Conservation (phyloP, 1,140 invertebrate genomes). For the Chrysomallon squamiferum region DNA sequence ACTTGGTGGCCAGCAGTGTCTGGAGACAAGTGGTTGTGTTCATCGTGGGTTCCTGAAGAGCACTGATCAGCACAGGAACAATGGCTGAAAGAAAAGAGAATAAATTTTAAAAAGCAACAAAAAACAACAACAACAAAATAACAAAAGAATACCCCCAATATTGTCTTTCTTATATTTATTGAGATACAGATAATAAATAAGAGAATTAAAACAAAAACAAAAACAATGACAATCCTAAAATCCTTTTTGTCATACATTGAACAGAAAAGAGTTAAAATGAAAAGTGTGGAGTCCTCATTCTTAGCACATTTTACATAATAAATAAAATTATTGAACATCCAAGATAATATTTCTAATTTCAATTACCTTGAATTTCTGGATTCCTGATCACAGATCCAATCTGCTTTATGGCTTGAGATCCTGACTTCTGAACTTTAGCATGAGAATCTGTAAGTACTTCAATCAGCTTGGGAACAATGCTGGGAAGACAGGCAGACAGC, state of each 20-base stretch:
- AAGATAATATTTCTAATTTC: too few species aligned
- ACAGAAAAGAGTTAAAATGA: too few species aligned
- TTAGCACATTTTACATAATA: too few species aligned
- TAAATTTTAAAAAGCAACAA: slow-evolving; percentile 1
- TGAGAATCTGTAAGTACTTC: slow-evolving; percentile 98
- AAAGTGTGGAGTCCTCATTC: too few species aligned
- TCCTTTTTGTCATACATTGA: too few species aligned
- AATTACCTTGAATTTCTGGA: slow-evolving; percentile 92
- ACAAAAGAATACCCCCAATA: too few species aligned
- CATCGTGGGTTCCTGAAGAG: slow-evolving; percentile 94
- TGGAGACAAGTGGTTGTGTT: slow-evolving; percentile 92
- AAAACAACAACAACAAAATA: too few species aligned
- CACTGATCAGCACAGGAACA: slow-evolving; percentile 81
- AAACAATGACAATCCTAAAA: too few species aligned
- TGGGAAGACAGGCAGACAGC: slow-evolving; percentile 95
- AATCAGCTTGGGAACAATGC: slow-evolving; percentile 97
- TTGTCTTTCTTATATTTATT: too few species aligned
- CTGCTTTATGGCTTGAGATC: slow-evolving; percentile 91
- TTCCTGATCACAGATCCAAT: slow-evolving; percentile 98
- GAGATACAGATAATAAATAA: too few species aligned
- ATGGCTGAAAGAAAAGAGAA: slow-evolving; percentile 43
- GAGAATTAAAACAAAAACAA: too few species aligned
- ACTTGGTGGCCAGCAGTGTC: slow-evolving; percentile 94
- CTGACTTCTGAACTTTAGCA: slow-evolving; percentile 96
- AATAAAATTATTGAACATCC: too few species aligned